phyloP scores from a whole-genome alignment of 1,140 invertebrate species.

The Drosophila willistoni region DNA sequence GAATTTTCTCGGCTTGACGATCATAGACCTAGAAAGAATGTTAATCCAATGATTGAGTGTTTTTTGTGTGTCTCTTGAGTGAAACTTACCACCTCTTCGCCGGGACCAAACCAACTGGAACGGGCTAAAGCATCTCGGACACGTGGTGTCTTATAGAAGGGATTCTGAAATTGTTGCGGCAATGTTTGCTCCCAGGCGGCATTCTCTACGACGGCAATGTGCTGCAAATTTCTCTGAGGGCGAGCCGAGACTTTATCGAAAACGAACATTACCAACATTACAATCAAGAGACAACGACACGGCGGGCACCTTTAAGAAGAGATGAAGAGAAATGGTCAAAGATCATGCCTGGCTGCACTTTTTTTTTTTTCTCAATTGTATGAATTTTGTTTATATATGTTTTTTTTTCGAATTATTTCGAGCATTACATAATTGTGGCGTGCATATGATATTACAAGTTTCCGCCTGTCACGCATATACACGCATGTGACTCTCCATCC shows the following conservation, averaged over 20 bases:
- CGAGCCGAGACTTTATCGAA: constrained; percentile 36
- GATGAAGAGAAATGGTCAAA: constrained; percentile 1
- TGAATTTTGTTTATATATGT: constrained; percentile 31
- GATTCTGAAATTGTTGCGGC: constrained; percentile 82
- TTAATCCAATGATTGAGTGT: too few relatives aligned
- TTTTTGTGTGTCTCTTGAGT: too few relatives aligned
- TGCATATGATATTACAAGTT: constrained; percentile 78
- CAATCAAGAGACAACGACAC: constrained; percentile 31
- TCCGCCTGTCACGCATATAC: constrained; percentile 76
- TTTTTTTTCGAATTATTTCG: constrained; percentile 33
- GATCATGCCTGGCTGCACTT: constrained; percentile 37
- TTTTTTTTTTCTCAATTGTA: constrained; percentile 38
- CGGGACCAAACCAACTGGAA: constrained; percentile 85
- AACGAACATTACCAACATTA: constrained; percentile 12
- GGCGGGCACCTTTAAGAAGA: constrained; percentile 49
- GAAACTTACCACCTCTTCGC: constrained; percentile 84
- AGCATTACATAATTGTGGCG: constrained; percentile 75
- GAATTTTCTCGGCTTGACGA: constrained; percentile 85
- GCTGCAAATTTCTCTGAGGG: constrained; percentile 67
- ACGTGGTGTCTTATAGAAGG: constrained; percentile 83
- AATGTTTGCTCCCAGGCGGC: constrained; percentile 80
- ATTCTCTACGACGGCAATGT: constrained; percentile 82
- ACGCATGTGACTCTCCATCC: constrained; percentile 30
- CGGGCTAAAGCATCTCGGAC: constrained; percentile 83
- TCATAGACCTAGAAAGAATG: constrained; percentile 83